A percentile compares a stretch with the other conserved stretches of the same genome.
These are phyloP conservation scores for Ceratotherium simum DNA, from an alignment of 2,113 vertebrate genomes.

Conservation along the genomic window DNA sequence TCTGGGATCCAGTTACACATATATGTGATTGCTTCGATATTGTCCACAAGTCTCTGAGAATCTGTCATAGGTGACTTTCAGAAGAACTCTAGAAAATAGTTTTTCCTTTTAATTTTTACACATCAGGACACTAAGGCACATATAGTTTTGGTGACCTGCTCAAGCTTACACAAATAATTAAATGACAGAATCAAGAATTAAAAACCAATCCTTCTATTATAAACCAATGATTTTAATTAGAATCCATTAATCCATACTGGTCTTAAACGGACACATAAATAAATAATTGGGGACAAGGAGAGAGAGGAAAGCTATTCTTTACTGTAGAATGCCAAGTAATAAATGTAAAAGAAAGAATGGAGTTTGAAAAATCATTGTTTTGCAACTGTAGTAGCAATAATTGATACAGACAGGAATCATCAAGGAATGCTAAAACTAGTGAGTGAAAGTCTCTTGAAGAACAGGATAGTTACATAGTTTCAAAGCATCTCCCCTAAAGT, in stretches of 20 bases:
- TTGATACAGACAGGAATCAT: neutral
- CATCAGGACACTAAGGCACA: neutral
- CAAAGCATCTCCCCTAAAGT: neutral
- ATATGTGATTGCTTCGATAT: too few relatives aligned
- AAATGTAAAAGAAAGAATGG: neutral
- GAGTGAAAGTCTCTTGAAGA: neutral
- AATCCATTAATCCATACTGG: neutral
- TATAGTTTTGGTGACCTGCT: neutral
- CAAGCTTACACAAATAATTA: neutral
- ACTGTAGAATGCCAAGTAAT: neutral
- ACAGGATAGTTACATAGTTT: neutral
- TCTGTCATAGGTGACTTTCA: too few relatives aligned
- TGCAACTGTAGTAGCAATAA: neutral
- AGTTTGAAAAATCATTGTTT: neutral
- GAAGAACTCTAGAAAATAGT: neutral
- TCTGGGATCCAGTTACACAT: too few relatives aligned
- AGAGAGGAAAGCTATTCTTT: neutral
- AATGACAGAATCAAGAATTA: too few relatives aligned
- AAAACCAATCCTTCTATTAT: neutral
- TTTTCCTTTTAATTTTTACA: neutral
- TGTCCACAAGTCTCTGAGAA: too few relatives aligned
- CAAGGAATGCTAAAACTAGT: neutral
- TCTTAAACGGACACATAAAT: neutral
- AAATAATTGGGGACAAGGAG: neutral
- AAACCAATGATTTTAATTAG: neutral